Conservation (phyloP, 2,888 invertebrate species). For the Lasioglossum leucozonium region DNA sequence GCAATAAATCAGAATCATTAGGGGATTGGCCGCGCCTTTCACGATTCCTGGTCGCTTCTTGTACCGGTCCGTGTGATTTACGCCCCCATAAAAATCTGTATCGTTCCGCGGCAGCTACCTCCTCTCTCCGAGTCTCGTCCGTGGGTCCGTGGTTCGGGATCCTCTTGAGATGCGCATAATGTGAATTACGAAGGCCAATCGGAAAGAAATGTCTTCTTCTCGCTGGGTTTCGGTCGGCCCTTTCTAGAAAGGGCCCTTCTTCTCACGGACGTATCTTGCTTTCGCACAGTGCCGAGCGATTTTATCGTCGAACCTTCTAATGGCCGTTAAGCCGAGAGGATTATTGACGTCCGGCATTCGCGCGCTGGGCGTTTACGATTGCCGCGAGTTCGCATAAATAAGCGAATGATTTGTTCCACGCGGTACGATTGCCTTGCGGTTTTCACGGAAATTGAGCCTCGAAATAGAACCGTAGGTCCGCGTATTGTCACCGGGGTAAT, state of each 20-base stretch:
- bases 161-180: slow-evolving; percentile 31
- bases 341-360: slow-evolving; percentile 17
- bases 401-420: slow-evolving; percentile 14
- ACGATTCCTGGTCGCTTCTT: slow-evolving; percentile 64
- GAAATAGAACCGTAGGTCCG: not conserved
- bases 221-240: slow-evolving; percentile 29
- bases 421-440: slow-evolving; percentile 26
- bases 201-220: slow-evolving; percentile 66
- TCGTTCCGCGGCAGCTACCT: slow-evolving; percentile 44
- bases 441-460: slow-evolving; percentile 11
- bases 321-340: slow-evolving; percentile 18
- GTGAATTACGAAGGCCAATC: slow-evolving; percentile 63
- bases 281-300: not conserved
- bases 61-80: slow-evolving; percentile 65
- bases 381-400: slow-evolving; percentile 19
- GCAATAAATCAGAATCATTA: slow-evolving; percentile 77
- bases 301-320: slow-evolving; percentile 44
- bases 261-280: not conserved
- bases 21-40: slow-evolving; percentile 73
- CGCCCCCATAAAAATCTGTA: slow-evolving; percentile 68
- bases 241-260: not conserved
- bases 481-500: not conserved
- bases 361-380: slow-evolving; percentile 2
- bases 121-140: slow-evolving; percentile 9
- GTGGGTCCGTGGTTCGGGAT: not conserved